Conservation (phyloP, 2,888 invertebrate genomes). For the Sarcophaga caerulescens region DNA sequence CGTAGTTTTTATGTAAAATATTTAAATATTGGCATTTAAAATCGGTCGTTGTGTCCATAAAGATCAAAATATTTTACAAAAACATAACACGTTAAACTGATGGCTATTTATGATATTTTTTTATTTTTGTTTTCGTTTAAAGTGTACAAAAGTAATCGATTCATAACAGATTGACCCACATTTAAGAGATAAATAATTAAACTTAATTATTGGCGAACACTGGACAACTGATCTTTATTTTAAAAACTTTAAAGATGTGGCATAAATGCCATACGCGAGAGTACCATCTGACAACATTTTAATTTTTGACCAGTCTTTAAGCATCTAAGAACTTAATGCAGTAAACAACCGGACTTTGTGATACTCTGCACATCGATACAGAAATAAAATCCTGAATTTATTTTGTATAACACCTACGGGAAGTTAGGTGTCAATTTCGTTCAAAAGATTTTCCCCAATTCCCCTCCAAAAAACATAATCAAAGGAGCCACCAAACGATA, state of each 20-base stretch:
- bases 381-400: no score
- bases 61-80: slow-evolving; percentile 8
- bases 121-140: neutral
- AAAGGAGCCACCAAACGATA: no score
- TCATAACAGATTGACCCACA: slow-evolving; percentile 13
- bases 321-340: no score
- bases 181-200: neutral
- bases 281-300: neutral
- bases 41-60: neutral
- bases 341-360: no score
- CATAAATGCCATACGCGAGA: neutral
- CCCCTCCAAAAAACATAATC: no score
- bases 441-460: no score
- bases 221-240: neutral
- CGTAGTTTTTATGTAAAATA: neutral
- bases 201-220: neutral
- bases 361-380: no score
- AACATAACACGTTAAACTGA: neutral
- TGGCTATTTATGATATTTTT: slow-evolving; percentile 9
- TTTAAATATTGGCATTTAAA: slow-evolving; percentile 25
- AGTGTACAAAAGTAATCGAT: neutral
- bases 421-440: no score
- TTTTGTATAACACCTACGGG: no score
- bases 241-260: neutral
- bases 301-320: no score